phyloP scores from a whole-genome alignment of 1,140 invertebrate genomes.

The Drosophila pseudoananassae region DNA sequence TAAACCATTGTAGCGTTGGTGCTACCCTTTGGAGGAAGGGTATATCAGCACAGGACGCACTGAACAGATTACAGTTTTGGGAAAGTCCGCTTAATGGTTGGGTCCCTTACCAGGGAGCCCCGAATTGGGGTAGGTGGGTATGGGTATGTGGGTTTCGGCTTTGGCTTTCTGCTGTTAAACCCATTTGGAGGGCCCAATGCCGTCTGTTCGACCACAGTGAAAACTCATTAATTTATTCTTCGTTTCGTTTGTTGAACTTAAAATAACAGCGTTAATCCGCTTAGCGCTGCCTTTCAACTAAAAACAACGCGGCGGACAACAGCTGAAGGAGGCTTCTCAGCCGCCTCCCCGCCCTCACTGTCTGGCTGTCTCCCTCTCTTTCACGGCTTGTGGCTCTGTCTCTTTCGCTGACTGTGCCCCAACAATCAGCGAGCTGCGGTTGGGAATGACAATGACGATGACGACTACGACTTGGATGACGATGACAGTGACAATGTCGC shows the following conservation, averaged over 20 bases:
- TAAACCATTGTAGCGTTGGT: neutral
- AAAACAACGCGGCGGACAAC: constrained; percentile 59
- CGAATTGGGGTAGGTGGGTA: constrained; percentile 36
- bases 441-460: constrained; percentile 37
- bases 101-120: constrained; percentile 10
- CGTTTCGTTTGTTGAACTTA: constrained; percentile 81
- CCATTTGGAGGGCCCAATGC: constrained; percentile 50
- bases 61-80: constrained; percentile 63
- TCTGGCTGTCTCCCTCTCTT: constrained; percentile 17
- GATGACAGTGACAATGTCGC: constrained; percentile 60
- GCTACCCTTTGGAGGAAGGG: neutral
- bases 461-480: constrained; percentile 38
- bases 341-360: neutral
- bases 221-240: constrained; percentile 83
- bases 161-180: constrained; percentile 75
- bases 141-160: constrained; percentile 55
- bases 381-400: constrained; percentile 5
- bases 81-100: constrained; percentile 62
- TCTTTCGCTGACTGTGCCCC: constrained; percentile 16
- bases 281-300: constrained; percentile 75
- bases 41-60: constrained; percentile 6
- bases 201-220: constrained; percentile 69
- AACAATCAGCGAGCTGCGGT: constrained; percentile 61
- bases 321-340: constrained; percentile 33
- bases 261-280: constrained; percentile 82